Evolutionary conservation across 1,140 invertebrate genomes (phyloP).

Genomic region (Leptestheria dahalacensis): DNA sequence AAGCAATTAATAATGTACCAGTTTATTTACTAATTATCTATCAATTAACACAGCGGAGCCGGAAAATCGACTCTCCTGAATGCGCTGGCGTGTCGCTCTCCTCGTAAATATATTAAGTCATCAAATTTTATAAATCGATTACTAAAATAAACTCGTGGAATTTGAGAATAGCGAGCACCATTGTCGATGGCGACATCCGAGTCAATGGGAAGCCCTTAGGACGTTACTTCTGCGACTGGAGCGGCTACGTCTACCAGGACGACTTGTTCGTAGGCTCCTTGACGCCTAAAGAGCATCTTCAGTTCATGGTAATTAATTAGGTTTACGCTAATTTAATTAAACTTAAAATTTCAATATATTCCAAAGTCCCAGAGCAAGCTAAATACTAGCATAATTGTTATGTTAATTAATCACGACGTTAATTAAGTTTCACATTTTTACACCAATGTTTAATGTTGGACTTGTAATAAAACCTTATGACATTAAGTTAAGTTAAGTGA

Average conservation of each 20-base stretch:
- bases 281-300: slow-evolving; percentile 38
- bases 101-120: slow-evolving; percentile 19
- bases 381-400: too few relatives aligned
- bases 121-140: not conserved
- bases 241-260: slow-evolving; percentile 40
- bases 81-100: slow-evolving; percentile 27
- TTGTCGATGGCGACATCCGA: slow-evolving; percentile 29
- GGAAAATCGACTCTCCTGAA: slow-evolving; percentile 36
- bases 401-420: too few relatives aligned
- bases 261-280: slow-evolving; percentile 38
- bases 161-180: slow-evolving; percentile 22
- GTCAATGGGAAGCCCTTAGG: slow-evolving; percentile 29
- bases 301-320: slow-evolving; percentile 34
- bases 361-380: not conserved
- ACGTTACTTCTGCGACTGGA: slow-evolving; percentile 30
- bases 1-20: not conserved
- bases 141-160: not conserved
- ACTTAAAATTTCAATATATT: not conserved
- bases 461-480: too few relatives aligned
- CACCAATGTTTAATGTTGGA: too few relatives aligned
- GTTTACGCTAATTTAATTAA: too few relatives aligned
- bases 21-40: slow-evolving; percentile 2
- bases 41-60: slow-evolving; percentile 26
- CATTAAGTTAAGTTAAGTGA: too few relatives aligned
- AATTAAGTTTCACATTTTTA: too few relatives aligned